Evolutionary conservation across 2,888 invertebrate genomes (phyloP).

Genomic region (Thysanoteuthis rhombus): DNA sequence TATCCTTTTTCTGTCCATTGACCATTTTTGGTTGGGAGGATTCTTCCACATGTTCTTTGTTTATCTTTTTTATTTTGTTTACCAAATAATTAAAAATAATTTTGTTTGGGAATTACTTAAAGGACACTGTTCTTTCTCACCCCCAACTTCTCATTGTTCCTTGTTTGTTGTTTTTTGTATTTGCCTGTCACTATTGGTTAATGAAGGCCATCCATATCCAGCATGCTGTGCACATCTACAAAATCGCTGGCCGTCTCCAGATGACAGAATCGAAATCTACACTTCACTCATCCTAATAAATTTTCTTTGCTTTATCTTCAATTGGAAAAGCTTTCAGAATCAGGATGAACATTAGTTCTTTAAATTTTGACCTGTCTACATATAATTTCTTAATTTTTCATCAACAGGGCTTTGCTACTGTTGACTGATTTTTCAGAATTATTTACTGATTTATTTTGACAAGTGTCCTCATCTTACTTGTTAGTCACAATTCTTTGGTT

Average conservation of each 20-base stretch:
- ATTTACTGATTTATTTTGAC: no score
- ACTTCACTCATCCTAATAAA: neutral
- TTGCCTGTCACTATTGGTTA: neutral
- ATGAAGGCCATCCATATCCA: neutral
- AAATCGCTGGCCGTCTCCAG: neutral
- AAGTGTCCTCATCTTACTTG: no score
- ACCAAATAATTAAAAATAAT: neutral
- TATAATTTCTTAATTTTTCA: neutral
- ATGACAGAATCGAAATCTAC: neutral
- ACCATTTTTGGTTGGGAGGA: neutral
- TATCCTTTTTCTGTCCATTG: neutral
- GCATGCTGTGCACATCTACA: neutral
- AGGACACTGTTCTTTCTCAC: neutral
- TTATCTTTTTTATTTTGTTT: neutral
- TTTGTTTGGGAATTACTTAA: neutral
- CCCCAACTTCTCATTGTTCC: neutral
- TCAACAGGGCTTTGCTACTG: neutral
- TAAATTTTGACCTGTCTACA: neutral
- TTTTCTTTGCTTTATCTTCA: neutral
- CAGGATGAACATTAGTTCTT: neutral
- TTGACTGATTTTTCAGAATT: no score
- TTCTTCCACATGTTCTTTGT: neutral
- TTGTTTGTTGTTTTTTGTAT: neutral
- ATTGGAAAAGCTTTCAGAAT: conserved; percentile 12
- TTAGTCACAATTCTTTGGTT: no score